phyloP scores from a whole-genome alignment of 2,113 vertebrate species.

The Ahaetulla prasina region DNA sequence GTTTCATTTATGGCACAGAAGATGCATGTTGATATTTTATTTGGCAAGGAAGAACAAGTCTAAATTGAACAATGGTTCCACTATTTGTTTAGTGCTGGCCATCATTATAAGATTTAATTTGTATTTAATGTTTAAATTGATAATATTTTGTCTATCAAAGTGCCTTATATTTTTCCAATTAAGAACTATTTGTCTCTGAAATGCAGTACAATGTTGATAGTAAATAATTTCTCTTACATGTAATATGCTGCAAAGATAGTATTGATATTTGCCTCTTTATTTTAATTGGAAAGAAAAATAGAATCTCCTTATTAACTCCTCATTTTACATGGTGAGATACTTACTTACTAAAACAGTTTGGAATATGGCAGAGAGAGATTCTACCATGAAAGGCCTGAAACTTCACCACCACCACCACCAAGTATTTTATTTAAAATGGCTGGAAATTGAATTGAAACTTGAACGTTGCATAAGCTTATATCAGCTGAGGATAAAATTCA shows the following conservation, averaged over 20 bases:
- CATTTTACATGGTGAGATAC: background rate
- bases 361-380: background rate
- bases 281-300: background rate
- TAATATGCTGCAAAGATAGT: constrained; percentile 5
- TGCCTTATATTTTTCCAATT: constrained; percentile 2
- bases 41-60: constrained; percentile 1
- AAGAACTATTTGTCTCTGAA: background rate
- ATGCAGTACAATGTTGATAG: background rate
- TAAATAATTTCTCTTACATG: background rate
- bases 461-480: background rate
- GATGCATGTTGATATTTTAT: constrained; percentile 28
- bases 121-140: constrained; percentile 5
- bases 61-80: constrained; percentile 5
- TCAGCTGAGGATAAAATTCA: background rate
- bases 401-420: background rate
- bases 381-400: background rate
- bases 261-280: background rate
- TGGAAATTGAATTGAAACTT: background rate
- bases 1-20: constrained; percentile 27
- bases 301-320: background rate
- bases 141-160: background rate
- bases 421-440: background rate
- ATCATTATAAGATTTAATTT: background rate
- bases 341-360: background rate
- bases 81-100: background rate